A percentile compares a stretch with the other conserved stretches of the same genome.
Evolutionary conservation across 2,113 vertebrate species (phyloP).

Genomic region (Gymnogyps californianus): DNA sequence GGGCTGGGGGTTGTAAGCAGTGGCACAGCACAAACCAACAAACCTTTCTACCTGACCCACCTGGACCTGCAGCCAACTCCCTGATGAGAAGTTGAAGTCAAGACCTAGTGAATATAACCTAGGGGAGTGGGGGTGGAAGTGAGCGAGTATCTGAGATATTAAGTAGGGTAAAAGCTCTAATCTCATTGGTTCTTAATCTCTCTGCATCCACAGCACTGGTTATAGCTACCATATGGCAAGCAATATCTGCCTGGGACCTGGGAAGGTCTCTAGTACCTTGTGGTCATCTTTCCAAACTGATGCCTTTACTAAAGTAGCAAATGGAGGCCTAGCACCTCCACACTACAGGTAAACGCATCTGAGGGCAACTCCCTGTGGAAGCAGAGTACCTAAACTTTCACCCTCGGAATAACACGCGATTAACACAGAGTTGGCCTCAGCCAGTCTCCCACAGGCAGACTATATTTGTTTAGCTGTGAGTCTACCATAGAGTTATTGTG

Average conservation of each 20-base stretch:
- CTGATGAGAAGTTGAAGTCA: not conserved
- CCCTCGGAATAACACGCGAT: accelerated
- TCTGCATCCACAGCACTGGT: not conserved
- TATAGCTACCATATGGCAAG: not conserved
- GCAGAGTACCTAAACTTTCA: not conserved
- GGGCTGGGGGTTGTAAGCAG: not conserved
- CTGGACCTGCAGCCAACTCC: not conserved
- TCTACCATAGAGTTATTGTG: not conserved
- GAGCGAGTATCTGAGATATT: not conserved
- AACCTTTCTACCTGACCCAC: not conserved
- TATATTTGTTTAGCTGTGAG: not conserved
- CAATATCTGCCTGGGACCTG: not conserved
- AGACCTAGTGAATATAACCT: not conserved
- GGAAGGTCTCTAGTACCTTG: not conserved
- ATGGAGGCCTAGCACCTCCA: not conserved
- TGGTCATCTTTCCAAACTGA: not conserved
- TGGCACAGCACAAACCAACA: not conserved
- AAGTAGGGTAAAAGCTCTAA: not conserved
- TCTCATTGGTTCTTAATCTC: not conserved
- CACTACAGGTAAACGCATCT: not conserved
- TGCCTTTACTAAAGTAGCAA: not conserved
- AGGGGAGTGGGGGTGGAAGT: not conserved
- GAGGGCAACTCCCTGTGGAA: not conserved
- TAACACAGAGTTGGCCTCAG: not conserved
- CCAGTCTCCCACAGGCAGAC: not conserved